These are phyloP conservation scores for Metacarcinus magister DNA, from an alignment of 2,888 invertebrate species.

Conservation along the genomic window DNA sequence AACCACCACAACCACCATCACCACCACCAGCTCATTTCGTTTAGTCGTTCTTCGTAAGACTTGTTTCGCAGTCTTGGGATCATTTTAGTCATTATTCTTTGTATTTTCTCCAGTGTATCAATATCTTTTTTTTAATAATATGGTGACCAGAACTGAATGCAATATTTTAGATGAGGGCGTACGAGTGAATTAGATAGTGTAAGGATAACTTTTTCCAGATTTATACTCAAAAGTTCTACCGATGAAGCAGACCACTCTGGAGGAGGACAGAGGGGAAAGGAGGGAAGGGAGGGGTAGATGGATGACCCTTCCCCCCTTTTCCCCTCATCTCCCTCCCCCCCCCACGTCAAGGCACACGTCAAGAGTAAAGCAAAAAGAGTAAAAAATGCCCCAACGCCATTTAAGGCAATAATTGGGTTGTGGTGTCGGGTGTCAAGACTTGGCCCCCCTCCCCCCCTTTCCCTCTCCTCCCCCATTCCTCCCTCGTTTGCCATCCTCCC, in stretches of 20 bases:
- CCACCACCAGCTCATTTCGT: neutral
- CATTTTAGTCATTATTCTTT: no score
- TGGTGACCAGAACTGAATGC: no score
- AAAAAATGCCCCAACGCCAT: neutral
- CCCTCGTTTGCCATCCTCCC: neutral
- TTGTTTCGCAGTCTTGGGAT: no score
- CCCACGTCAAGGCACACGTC: neutral
- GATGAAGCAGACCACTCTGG: neutral
- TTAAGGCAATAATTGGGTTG: conserved; percentile 30
- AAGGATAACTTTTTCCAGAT: no score
- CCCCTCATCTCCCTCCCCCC: neutral
- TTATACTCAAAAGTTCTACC: no score
- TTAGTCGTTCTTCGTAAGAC: no score
- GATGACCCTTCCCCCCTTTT: neutral
- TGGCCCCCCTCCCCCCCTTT: neutral
- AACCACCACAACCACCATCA: neutral
- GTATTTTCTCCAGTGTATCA: no score
- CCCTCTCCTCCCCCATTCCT: neutral
- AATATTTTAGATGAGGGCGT: no score
- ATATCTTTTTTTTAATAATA: no score
- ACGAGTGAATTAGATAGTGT: no score
- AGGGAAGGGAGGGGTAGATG: neutral
- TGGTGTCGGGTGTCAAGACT: neutral
- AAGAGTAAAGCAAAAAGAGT: neutral
- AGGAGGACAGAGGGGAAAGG: neutral